Base-by-base conservation (phyloP, 2,113 vertebrate species). In the Megaptera novaeangliae region DNA sequence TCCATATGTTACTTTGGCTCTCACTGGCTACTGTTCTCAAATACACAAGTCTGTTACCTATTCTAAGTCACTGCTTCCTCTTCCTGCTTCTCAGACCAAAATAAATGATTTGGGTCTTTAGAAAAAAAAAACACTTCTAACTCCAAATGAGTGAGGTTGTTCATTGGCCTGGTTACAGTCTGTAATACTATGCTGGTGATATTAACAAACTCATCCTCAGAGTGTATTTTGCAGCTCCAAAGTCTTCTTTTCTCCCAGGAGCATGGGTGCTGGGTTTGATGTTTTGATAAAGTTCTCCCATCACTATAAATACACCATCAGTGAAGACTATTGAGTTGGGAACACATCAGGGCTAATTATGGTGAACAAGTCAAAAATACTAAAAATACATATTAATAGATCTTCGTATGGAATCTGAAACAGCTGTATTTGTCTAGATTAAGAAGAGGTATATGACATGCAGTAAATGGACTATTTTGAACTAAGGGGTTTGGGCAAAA, bases 391-490 rank as follows among this genome's bases (percentile, higher is more conserved):
- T 44, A 72, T 72, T 68, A 68, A 85, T 78, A 89, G 80, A 98
- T 95, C 93, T 75, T 89, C 14, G 15, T 1, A 0, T 92, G 59
- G 89, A 95, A 95, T 95, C 88, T 64, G 23, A 82, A 88, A 90
- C 57, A 41, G 57, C 5, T 97, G 12, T 55, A 63, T 97, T 72
- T 96, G 10, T 83, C 81, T 78, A 91, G 31, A 25, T 75, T 96
- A 74, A 21, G 27, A 57, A 71, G 59, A 75, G 27, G 52, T 93
- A 72, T 85, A 66, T 57, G 72, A 29, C 31, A 89, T 82, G 44
- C 23, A 74, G 39, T 61, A 78, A 34, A 31, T 61, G 89, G 15
- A 72, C 11, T 41, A 36, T 95, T 95, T 92, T 86, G 81, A 92
- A 13, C 63, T 68, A n/a, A 84, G 63, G n/a, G 34, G 29, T 64